These are phyloP conservation scores for Xyliphius kryptos DNA, from an alignment of 2,113 vertebrate genomes.

Conservation along the genomic window DNA sequence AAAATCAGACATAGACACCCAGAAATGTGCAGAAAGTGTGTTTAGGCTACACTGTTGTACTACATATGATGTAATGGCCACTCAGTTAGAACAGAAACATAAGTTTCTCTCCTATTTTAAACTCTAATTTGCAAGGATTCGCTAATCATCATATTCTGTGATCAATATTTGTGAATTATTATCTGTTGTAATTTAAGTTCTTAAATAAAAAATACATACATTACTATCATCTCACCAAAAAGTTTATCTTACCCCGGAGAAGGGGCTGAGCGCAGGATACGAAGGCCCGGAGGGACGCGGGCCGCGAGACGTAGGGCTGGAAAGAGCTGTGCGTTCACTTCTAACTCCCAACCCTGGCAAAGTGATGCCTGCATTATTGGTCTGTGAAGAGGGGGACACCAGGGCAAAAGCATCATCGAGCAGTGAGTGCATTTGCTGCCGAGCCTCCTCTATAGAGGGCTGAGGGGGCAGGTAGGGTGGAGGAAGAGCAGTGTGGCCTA, in stretches of 20 bases:
- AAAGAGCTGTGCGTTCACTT: conserved; percentile 58
- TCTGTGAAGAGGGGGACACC: conserved; percentile 83
- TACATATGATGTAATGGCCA: too few species aligned
- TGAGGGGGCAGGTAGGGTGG: conserved; percentile 85
- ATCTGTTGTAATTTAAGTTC: too few species aligned
- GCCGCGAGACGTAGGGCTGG: conserved; percentile 63
- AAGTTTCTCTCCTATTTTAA: too few species aligned
- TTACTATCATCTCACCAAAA: too few species aligned
- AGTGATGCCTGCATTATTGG: conserved; percentile 54
- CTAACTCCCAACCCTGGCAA: conserved; percentile 56
- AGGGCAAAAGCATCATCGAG: conserved; percentile 94
- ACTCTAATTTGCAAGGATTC: too few species aligned
- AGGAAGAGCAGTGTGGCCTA: conserved; percentile 63
- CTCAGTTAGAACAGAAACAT: too few species aligned
- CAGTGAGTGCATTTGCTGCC: conserved; percentile 96
- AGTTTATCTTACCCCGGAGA: conserved; percentile 60
- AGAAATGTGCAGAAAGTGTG: too few species aligned
- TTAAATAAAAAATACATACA: too few species aligned
- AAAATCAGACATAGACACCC: too few species aligned
- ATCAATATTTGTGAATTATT: too few species aligned
- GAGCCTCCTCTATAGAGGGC: conserved; percentile 93
- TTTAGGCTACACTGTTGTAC: too few species aligned
- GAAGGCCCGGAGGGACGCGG: conserved; percentile 65
- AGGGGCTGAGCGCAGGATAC: conserved; percentile 54
- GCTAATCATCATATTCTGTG: too few species aligned